Percentiles rank a stretch among this genome's conserved stretches.
phyloP scores from a whole-genome alignment of 30 jellyfish, hydroid and myxozoan species.

The Turritopsis rubra region DNA sequence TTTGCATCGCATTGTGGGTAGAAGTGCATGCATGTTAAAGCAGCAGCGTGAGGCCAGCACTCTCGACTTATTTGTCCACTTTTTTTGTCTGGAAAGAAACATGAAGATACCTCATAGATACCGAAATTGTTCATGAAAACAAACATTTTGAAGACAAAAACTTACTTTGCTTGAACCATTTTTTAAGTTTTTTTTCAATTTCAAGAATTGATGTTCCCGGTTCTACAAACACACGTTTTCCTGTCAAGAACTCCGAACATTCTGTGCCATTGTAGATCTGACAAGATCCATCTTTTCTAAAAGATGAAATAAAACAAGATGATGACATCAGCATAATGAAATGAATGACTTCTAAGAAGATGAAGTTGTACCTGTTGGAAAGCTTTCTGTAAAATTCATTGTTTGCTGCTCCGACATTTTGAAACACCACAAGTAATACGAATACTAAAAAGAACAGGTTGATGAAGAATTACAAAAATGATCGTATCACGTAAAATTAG shows the following conservation, averaged over 20 bases:
- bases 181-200: not conserved
- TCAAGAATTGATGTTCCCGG: not conserved
- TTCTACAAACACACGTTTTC: not conserved
- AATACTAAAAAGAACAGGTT: not conserved
- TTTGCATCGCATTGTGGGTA: slow-evolving; percentile 58
- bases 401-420: not conserved
- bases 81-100: slow-evolving; percentile 4
- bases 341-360: not conserved
- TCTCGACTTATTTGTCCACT: slow-evolving; percentile 19
- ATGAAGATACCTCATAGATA: not conserved
- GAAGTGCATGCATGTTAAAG: slow-evolving; percentile 50
- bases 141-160: not conserved
- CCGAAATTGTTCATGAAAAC: not conserved
- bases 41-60: slow-evolving; percentile 92
- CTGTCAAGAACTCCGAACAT: not conserved
- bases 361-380: not conserved
- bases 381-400: not conserved
- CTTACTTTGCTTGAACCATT: slow-evolving; percentile 26
- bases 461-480: too few relatives aligned
- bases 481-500: not conserved
- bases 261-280: slow-evolving; percentile 24
- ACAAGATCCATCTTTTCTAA: slow-evolving; percentile 20
- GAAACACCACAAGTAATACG: not conserved
- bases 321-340: not conserved
- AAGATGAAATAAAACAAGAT: not conserved